These are phyloP conservation scores for Archilochus colubris DNA, from an alignment of 2,113 vertebrate genomes.

Conservation along the genomic window DNA sequence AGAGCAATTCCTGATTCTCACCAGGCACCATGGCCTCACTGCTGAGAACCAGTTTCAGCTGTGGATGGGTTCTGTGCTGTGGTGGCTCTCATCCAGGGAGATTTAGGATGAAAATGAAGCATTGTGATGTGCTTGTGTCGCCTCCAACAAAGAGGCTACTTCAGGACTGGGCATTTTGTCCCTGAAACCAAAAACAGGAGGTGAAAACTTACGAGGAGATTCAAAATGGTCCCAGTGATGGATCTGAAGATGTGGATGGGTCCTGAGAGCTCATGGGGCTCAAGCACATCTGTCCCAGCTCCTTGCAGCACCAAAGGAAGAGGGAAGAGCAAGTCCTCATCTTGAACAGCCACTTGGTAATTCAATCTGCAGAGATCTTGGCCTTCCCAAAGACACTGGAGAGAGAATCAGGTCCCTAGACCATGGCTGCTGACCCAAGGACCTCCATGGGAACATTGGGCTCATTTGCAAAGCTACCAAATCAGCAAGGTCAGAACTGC, in stretches of 20 bases:
- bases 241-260: neutral
- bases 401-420: neutral
- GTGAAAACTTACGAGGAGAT: neutral
- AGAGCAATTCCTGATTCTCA: neutral
- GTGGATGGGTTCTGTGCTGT: neutral
- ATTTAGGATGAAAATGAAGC: neutral
- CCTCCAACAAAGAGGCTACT: fast-evolving
- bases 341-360: neutral
- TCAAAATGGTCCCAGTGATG: neutral
- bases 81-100: neutral
- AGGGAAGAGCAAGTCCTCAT: neutral
- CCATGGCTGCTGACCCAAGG: neutral
- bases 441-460: neutral
- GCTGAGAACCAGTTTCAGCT: neutral
- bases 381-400: neutral
- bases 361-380: neutral
- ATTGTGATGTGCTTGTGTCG: fast-evolving
- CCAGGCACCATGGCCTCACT: neutral
- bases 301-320: neutral
- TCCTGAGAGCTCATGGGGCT: neutral
- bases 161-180: neutral
- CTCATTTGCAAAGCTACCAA: neutral
- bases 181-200: neutral
- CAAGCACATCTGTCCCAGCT: neutral
- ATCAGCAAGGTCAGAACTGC: neutral